Evolutionary conservation across 2,113 vertebrate genomes (phyloP).

Genomic region (Oxyruncus cristatus): DNA sequence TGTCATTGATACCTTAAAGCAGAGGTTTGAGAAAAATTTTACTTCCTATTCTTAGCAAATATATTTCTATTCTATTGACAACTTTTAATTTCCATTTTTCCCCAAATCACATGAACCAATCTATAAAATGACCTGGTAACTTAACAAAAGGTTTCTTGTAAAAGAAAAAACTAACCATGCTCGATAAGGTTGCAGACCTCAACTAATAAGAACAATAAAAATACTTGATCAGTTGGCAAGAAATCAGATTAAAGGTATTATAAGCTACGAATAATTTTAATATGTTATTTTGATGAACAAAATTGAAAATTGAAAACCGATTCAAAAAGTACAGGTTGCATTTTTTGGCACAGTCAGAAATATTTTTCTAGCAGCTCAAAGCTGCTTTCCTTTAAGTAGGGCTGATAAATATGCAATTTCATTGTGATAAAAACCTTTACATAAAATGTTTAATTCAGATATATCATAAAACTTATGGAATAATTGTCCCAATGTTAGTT

Average conservation of each 20-base stretch:
- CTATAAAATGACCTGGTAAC: background rate
- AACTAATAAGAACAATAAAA: background rate
- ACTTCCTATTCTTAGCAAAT: background rate
- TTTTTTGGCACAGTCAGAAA: background rate
- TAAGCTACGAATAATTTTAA: background rate
- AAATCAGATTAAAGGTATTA: background rate
- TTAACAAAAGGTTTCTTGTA: background rate
- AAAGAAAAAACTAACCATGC: background rate
- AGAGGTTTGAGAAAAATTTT: constrained; percentile 5
- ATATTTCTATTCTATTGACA: background rate
- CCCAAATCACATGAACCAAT: background rate
- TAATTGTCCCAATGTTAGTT: background rate
- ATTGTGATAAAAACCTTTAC: background rate
- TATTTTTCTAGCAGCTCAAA: background rate
- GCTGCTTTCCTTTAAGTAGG: background rate
- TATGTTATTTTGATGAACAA: background rate
- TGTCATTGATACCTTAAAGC: constrained; percentile 78
- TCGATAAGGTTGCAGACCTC: background rate
- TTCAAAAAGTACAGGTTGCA: background rate
- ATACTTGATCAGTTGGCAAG: background rate
- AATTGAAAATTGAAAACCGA: background rate
- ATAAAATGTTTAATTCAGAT: background rate
- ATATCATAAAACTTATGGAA: background rate
- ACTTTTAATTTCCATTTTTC: background rate
- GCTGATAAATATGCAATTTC: background rate